Evolutionary conservation across 2,113 vertebrate species (phyloP).

Genomic region (Nothoprocta perdicaria): DNA sequence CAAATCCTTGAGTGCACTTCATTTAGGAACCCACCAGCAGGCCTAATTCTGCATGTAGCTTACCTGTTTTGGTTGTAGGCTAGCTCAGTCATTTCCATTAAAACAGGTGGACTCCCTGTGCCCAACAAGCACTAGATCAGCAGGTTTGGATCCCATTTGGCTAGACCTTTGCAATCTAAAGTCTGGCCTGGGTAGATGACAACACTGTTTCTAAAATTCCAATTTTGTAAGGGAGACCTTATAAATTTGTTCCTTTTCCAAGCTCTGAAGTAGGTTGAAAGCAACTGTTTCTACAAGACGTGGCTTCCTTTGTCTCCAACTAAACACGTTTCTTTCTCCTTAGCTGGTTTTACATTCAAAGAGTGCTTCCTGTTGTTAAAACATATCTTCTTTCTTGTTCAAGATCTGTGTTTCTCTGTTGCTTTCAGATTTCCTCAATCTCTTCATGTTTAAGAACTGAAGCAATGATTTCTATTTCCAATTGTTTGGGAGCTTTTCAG

Average conservation of each 20-base stretch:
- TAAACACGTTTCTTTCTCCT: neutral
- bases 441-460: neutral
- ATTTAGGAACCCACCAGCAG: neutral
- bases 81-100: neutral
- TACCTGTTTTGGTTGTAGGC: neutral
- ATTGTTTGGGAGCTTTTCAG: neutral
- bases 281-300: neutral
- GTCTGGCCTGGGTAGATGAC: neutral
- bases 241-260: neutral
- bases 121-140: neutral
- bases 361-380: neutral
- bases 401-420: neutral
- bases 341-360: neutral
- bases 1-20: neutral
- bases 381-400: neutral
- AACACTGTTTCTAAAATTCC: neutral
- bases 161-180: rapidly evolving
- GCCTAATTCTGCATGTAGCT: neutral
- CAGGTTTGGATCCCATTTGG: neutral
- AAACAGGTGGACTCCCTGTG: neutral
- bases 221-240: neutral
- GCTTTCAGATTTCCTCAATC: neutral
- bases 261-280: neutral
- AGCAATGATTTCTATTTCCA: neutral
- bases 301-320: neutral